A percentile compares a stretch with the other conserved stretches of the same genome.
These are phyloP conservation scores for Sminthurinus aureus DNA, from an alignment of 2,888 invertebrate species.

Conservation along the genomic window DNA sequence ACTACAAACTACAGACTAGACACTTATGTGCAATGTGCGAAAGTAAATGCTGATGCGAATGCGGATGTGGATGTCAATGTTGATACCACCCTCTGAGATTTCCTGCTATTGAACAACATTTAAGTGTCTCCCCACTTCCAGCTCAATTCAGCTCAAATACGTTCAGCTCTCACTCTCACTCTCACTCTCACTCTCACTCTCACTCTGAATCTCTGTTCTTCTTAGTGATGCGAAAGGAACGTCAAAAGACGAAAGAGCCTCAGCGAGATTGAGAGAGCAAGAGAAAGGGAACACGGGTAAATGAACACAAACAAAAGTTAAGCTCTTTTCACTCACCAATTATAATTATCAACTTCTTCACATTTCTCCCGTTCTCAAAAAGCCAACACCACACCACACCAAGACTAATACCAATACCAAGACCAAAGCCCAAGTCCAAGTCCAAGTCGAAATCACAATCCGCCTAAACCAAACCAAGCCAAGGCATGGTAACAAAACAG, in stretches of 20 bases:
- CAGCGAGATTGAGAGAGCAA: too few species aligned
- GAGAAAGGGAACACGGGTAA: constrained; percentile 9
- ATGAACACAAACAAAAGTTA: constrained; percentile 27
- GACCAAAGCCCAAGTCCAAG: too few species aligned
- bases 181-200: background rate
- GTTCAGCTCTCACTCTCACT: background rate
- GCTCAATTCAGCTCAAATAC: background rate
- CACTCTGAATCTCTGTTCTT: background rate
- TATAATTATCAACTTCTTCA: constrained; percentile 22
- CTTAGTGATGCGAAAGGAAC: too few species aligned
- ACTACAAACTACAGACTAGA: too few species aligned
- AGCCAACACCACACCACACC: too few species aligned
- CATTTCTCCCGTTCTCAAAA: background rate
- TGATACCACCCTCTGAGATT: constrained; percentile 11
- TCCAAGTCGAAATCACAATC: too few species aligned
- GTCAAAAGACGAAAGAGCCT: too few species aligned
- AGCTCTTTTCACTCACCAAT: constrained; percentile 24
- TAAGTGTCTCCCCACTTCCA: background rate
- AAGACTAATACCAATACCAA: too few species aligned
- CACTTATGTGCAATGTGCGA: background rate
- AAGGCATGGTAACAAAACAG: too few species aligned
- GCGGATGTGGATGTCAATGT: too few species aligned
- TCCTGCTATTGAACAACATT: background rate
- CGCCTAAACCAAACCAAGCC: too few species aligned
- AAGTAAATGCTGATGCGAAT: background rate